Percentiles rank a stretch among this genome's conserved stretches.
Conservation (phyloP, 2,113 vertebrate genomes). For the Bubo blakistoni region DNA sequence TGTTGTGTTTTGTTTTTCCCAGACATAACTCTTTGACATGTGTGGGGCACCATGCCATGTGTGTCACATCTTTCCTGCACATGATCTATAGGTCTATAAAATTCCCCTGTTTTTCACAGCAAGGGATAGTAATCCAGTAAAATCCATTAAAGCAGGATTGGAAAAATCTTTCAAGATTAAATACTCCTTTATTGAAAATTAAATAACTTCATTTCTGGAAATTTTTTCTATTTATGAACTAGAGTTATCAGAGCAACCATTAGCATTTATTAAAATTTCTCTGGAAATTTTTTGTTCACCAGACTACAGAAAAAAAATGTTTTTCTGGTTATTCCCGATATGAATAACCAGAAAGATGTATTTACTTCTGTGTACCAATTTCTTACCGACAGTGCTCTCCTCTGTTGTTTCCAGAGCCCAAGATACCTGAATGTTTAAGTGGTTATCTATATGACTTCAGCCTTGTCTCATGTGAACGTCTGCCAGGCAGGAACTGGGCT, state of each 20-base stretch:
- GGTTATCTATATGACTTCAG: constrained; percentile 62
- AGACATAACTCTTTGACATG: neutral
- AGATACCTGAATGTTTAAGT: constrained; percentile 66
- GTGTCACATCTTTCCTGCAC: neutral
- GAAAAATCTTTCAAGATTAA: neutral
- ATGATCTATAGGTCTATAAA: neutral
- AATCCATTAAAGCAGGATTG: neutral
- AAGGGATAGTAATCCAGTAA: neutral
- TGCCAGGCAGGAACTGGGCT: constrained; percentile 74
- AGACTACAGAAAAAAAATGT: neutral
- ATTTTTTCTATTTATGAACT: neutral
- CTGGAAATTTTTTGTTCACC: neutral
- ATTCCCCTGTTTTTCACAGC: neutral
- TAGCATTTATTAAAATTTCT: constrained; percentile 16
- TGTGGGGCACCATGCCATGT: neutral
- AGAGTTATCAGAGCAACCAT: neutral
- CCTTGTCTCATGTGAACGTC: constrained; percentile 44
- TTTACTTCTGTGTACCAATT: constrained; percentile 12
- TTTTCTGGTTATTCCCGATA: neutral
- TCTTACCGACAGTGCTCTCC: constrained; percentile 16
- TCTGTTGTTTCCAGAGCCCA: neutral
- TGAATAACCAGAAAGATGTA: neutral
- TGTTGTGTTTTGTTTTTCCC: neutral
- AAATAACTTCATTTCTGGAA: neutral
- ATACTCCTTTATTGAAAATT: neutral